Percentiles rank a stretch among this genome's conserved stretches.
Evolutionary conservation across 2,797 vertebrate species (phyloP).

Genomic region (Pipistrellus pipistrellus): DNA sequence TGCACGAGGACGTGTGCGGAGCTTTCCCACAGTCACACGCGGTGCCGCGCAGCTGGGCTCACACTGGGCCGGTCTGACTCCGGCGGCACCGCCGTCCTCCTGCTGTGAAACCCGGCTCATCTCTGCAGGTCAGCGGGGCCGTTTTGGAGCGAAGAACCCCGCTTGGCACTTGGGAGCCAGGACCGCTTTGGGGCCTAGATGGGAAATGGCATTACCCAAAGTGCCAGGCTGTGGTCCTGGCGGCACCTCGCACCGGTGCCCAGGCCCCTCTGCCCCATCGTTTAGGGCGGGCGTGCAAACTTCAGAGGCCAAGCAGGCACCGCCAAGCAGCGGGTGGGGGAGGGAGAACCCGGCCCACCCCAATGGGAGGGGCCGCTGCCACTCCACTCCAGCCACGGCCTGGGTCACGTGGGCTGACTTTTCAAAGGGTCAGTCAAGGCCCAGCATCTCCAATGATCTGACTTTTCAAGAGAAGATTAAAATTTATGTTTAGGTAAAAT

Average conservation of each 20-base stretch:
- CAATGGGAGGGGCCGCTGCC: neutral
- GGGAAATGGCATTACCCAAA: neutral
- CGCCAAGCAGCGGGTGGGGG: no score
- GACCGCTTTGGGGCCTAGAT: accelerated
- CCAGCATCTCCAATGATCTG: neutral
- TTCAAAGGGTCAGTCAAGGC: neutral
- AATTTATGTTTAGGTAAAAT: neutral
- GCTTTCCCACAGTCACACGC: neutral
- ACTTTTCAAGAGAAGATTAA: neutral
- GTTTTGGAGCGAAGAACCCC: neutral
- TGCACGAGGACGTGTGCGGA: neutral
- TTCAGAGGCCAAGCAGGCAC: neutral
- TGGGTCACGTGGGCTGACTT: neutral
- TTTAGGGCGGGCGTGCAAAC: accelerated
- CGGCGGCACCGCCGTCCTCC: neutral
- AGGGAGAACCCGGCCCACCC: neutral
- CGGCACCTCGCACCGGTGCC: neutral
- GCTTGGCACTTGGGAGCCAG: neutral
- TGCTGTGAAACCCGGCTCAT: neutral
- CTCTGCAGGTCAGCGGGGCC: accelerated
- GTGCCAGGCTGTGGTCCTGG: neutral
- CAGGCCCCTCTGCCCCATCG: neutral
- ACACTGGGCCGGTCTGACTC: neutral
- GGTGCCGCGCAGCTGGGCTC: neutral
- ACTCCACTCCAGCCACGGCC: neutral